Evolutionary conservation across 92 coral and sea anemone species (phyloP).

Genomic region (Porites cylindrica): DNA sequence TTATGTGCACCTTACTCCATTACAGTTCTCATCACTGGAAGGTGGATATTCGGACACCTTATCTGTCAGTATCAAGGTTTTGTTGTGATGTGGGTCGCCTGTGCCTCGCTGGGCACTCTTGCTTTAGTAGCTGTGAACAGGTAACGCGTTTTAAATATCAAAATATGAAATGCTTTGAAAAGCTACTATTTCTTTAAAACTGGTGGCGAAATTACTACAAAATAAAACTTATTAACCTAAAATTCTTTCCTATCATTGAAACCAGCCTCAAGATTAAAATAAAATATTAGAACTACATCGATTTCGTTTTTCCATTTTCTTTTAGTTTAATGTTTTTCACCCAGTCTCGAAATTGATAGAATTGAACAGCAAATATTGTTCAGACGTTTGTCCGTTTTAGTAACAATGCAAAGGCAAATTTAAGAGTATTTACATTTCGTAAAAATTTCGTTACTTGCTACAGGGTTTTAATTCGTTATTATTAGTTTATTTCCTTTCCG

Average conservation of each 20-base stretch:
- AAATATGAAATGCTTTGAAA: too few species aligned
- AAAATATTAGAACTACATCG: too few species aligned
- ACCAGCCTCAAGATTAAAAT: too few species aligned
- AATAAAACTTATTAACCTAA: too few species aligned
- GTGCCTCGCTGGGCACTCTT: conserved; percentile 64
- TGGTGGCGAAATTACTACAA: too few species aligned
- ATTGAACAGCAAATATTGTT: not conserved
- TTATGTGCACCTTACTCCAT: conserved; percentile 69
- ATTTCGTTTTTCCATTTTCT: too few species aligned
- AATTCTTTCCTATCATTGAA: too few species aligned
- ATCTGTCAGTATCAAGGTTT: conserved; percentile 73
- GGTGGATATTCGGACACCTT: conserved; percentile 59
- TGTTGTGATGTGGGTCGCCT: conserved; percentile 61
- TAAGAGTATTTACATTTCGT: too few species aligned
- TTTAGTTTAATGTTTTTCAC: not conserved
- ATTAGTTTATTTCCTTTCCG: too few species aligned
- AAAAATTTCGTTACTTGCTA: not conserved
- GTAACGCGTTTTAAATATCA: not conserved
- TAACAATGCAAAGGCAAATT: not conserved
- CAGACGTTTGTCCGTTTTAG: not conserved
- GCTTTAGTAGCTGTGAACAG: conserved; percentile 67
- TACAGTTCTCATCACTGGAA: conserved; percentile 54
- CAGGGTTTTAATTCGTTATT: too few species aligned
- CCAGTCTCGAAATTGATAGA: not conserved
- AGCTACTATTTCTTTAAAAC: too few species aligned